Evolutionary conservation across 2,797 vertebrate species (phyloP).

Genomic region (Meriones psammophilus): DNA sequence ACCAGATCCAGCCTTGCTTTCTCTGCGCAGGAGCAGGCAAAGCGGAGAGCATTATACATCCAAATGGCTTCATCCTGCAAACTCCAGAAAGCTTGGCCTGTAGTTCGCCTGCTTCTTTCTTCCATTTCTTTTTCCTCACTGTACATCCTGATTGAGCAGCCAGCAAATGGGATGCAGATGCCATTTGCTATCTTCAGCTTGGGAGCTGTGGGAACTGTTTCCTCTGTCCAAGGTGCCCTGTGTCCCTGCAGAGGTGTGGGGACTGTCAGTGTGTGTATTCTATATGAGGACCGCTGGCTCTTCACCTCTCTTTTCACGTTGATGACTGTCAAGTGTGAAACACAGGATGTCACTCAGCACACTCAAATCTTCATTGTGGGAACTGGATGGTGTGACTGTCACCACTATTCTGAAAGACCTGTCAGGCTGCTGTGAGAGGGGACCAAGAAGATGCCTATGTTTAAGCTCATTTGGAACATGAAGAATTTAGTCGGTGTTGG

Average conservation of each 20-base stretch:
- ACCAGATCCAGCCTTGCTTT: fast-evolving
- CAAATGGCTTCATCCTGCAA: fast-evolving
- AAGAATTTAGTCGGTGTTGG: not conserved
- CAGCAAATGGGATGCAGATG: not conserved
- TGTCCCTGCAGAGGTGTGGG: not conserved
- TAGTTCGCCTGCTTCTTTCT: fast-evolving
- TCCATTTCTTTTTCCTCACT: not conserved
- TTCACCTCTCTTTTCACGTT: too few species aligned
- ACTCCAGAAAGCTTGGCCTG: not conserved
- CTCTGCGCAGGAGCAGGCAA: too few species aligned
- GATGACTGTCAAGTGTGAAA: not conserved
- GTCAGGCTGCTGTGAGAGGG: not conserved
- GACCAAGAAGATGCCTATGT: not conserved
- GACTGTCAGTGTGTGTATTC: not conserved
- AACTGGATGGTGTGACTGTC: not conserved
- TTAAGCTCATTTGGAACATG: not conserved
- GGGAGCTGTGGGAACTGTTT: fast-evolving
- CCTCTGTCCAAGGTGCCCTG: not conserved
- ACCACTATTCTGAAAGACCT: not conserved
- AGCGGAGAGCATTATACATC: not conserved
- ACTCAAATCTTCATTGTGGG: not conserved
- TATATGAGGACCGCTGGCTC: not conserved
- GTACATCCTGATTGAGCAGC: not conserved
- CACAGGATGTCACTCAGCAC: not conserved
- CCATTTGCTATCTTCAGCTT: fast-evolving